Percentiles rank a stretch among this genome's conserved stretches.
Evolutionary conservation across 2,797 vertebrate species (phyloP).

Genomic region (Eulemur coronatus): DNA sequence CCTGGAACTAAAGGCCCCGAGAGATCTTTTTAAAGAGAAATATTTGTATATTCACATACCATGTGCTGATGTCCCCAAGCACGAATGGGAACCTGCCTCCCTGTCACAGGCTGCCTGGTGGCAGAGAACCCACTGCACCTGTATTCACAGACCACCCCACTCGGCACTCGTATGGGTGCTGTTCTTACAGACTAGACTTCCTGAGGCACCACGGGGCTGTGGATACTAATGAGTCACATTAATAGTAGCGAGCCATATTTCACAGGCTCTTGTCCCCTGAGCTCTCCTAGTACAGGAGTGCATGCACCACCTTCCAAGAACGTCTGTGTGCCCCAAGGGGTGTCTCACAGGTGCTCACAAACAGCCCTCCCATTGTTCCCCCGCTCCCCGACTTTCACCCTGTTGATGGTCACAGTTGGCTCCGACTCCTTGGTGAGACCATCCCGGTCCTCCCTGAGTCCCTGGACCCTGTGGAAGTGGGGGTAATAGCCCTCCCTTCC

Average conservation of each 20-base stretch:
- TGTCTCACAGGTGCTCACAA: background rate
- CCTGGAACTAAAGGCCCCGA: background rate
- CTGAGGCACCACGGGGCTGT: background rate
- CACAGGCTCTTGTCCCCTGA: background rate
- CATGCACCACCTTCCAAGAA: too few relatives aligned
- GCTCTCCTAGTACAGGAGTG: background rate
- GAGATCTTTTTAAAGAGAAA: background rate
- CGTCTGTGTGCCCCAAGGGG: background rate
- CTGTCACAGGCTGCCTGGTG: background rate
- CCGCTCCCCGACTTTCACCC: background rate
- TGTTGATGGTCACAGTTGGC: accelerated
- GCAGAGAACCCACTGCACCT: background rate
- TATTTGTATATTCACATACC: background rate
- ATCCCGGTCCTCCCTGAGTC: background rate
- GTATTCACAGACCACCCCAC: accelerated
- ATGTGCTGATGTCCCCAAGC: background rate
- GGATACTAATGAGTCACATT: background rate
- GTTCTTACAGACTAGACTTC: background rate
- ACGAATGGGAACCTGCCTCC: background rate
- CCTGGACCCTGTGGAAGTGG: background rate
- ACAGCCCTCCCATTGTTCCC: too few relatives aligned
- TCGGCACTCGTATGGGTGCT: accelerated
- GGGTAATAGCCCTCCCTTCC: background rate
- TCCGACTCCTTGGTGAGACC: background rate
- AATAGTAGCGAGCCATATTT: accelerated